Evolutionary conservation across 2,113 vertebrate species (phyloP).

Genomic region (Pogona vitticeps): DNA sequence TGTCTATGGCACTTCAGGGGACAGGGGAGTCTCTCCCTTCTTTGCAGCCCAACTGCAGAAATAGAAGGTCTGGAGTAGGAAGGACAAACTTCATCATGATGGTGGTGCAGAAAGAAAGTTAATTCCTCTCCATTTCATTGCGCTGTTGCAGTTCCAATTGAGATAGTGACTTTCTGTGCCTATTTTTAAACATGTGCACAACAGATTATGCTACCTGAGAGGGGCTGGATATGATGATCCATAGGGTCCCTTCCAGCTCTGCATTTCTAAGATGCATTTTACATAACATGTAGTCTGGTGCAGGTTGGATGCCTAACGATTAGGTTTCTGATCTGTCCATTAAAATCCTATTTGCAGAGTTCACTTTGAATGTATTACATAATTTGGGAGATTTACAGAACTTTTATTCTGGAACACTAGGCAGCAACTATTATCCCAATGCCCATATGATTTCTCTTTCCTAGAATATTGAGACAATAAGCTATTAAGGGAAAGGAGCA

Average conservation of each 20-base stretch:
- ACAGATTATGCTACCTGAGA: too few relatives aligned
- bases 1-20: too few relatives aligned
- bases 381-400: background rate
- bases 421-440: background rate
- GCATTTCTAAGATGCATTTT: background rate
- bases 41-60: background rate
- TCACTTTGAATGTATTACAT: constrained; percentile 26
- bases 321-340: constrained; percentile 43
- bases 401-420: background rate
- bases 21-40: too few relatives aligned
- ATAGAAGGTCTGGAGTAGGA: background rate
- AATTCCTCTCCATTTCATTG: background rate
- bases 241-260: too few relatives aligned
- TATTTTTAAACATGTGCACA: background rate
- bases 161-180: background rate
- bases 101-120: background rate
- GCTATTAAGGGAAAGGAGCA: background rate
- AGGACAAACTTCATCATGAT: background rate
- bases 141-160: background rate
- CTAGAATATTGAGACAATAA: constrained; percentile 6
- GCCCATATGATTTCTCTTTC: background rate
- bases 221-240: too few relatives aligned
- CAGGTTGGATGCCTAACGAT: constrained; percentile 28
- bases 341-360: constrained; percentile 46
- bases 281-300: background rate